Evolutionary conservation across 2,888 invertebrate genomes (phyloP).

Genomic region (Tanypteryx hageni): DNA sequence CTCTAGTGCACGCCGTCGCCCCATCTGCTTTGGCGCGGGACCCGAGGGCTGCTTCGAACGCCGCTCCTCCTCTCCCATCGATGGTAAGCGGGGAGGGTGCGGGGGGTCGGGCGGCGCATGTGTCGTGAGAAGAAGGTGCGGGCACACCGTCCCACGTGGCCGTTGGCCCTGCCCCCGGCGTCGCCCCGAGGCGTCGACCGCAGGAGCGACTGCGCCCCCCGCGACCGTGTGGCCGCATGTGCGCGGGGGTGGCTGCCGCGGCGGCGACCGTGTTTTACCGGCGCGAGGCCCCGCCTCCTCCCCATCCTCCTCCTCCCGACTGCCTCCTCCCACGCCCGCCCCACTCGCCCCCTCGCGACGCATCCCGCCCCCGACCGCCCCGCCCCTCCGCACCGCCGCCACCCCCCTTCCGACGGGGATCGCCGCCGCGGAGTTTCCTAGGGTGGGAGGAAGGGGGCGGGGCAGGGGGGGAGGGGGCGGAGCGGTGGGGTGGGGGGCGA

Average conservation of each 20-base stretch:
- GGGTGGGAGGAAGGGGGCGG: conserved; percentile 31
- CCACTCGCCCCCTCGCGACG: conserved; percentile 41
- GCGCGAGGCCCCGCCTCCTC: conserved; percentile 66
- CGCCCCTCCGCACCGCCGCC: conserved; percentile 57
- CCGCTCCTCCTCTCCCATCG: conserved; percentile 38
- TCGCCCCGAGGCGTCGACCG: conserved; percentile 4
- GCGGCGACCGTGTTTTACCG: conserved; percentile 51
- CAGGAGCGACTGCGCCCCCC: background rate
- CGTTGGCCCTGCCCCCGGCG: conserved; percentile 62
- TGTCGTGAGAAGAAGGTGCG: conserved; percentile 22
- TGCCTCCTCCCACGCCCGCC: conserved; percentile 58
- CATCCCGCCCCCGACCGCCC: conserved; percentile 66
- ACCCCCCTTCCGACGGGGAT: conserved; percentile 66
- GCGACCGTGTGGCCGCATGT: background rate
- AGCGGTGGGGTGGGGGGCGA: background rate
- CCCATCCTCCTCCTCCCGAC: conserved; percentile 61
- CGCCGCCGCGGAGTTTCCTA: conserved; percentile 39
- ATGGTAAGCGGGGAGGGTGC: conserved; percentile 64
- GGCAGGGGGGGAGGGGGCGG: conserved; percentile 17
- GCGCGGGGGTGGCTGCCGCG: conserved; percentile 12
- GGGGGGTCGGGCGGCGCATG: conserved; percentile 66
- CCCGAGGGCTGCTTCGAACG: background rate
- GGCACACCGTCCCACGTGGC: conserved; percentile 61
- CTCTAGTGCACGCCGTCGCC: conserved; percentile 10
- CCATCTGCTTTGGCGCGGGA: background rate